Evolutionary conservation across 2,797 vertebrate genomes (phyloP), one percentile per base, ranked within the genome.

Genomic region (Leptodactylus fallax): DNA sequence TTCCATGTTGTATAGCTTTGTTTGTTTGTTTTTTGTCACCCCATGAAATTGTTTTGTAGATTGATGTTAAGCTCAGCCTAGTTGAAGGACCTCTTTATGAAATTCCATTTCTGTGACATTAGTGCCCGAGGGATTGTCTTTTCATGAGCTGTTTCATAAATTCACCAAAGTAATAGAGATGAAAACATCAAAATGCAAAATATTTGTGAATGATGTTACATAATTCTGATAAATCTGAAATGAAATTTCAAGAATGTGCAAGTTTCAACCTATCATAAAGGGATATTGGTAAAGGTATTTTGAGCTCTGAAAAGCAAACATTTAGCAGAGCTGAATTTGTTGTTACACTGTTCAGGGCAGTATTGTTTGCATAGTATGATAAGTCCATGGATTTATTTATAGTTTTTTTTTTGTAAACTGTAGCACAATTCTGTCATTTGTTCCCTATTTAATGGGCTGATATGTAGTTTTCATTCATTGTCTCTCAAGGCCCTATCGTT

Each of bases 51-150:
- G 82, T 84, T 84, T 61, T 47, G 83, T 17, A 56, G 45, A 84
- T 84, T 84, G 55, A 84, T 76, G 83, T 84, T 84, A 61, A 74
- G 82, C 69, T 74, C 25, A 7, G 82, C 53, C 67, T 84, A 74
- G 69, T 47, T 74, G 55, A 60, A 60, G 82, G 60, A 60, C 69
- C 82, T 49, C 36, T 58, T 74, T 61, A 47, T 61, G 17, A 84
- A 76, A 76, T 84, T 84, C 21, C 47, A 84, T 60, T 84, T 84
- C 65, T 45, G 53, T 84, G 82, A 74, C 53, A 36, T 71, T 74
- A 49, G 60, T 36, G 82, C 69, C 69, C n/a, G 27, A 60, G 19
- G 67, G 67, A 58, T 72, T 60, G 82, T 36, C 69, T 74, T 84
- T 83, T 83, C 53, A 72, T 72, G 67, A 55, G 53, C 67, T 55